Base-by-base conservation (phyloP, 2,888 invertebrate species). In the Philhelius pedissequus region DNA sequence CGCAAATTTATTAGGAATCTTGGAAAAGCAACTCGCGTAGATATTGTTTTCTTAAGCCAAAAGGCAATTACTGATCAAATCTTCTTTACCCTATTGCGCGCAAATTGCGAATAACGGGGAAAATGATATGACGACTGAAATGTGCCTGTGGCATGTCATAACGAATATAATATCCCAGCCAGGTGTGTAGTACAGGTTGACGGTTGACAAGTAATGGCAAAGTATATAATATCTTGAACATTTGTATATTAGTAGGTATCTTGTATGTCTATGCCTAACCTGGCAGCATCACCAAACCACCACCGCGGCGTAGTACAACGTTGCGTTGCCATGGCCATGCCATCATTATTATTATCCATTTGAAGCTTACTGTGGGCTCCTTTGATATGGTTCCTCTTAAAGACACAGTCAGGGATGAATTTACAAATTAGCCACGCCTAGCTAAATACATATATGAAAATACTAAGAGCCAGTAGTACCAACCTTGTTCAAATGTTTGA, bases 131-230 rank as follows among this genome's bases (percentile, higher is more conserved):
- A 82, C 40, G 62, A 66, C 77, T 83, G 38, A 78, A 78, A 78
- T 83, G 64, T 69, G 82, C 82, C 82, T 69, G 48, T 78, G 73
- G 82, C 82, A 83, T 69, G 68, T 83, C 78, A 83, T 69, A 83
- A 83, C 69, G 78, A 83, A 83, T 78, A 70, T 56, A 50, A 69
- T 74, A 62, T 71, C 54, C 50, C 50, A 56, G 56, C 62, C 78
- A 74, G 82, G 82, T 83, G 78, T 69, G 78, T 82, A 77, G 71
- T 52, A 64, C 64, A 71, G 71, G 71, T 66, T 70, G 58, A 62
- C 58, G 66, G 77, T 73, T 78, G 82, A 83, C 73, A 78, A 69
- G 66, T n/a, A n/a, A n/a, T n/a, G n/a, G n/a, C n/a, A 60, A 71
- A 52, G 40, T 66, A 64, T 32, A 48, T 48, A 25, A 45, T 30